Conservation (phyloP, 1,140 invertebrate species). For the Marisa cornuarietis region DNA sequence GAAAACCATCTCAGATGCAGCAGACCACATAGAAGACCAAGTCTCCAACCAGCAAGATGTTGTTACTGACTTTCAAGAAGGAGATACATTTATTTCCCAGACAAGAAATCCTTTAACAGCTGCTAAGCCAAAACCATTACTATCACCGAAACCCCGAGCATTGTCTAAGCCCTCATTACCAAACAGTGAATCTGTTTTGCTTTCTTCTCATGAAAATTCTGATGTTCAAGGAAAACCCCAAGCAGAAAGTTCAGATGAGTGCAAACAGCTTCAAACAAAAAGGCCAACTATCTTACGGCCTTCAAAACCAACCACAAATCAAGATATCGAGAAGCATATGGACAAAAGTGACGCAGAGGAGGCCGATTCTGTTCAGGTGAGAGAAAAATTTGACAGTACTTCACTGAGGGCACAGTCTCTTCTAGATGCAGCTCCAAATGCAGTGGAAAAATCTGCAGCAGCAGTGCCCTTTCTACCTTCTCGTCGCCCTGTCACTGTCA, state of each 20-base stretch:
- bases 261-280: constrained; percentile 8
- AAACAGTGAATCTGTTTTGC: not conserved
- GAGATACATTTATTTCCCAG: constrained; percentile 1
- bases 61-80: not conserved
- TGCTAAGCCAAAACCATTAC: constrained; percentile 36
- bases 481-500: constrained; percentile 22
- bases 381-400: not conserved
- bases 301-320: constrained; percentile 24
- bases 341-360: not conserved
- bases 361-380: constrained; percentile 15
- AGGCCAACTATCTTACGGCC: constrained; percentile 36
- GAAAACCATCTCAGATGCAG: not conserved
- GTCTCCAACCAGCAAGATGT: too few species aligned
- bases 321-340: not conserved
- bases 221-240: not conserved
- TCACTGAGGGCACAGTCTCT: constrained; percentile 8
- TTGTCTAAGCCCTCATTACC: constrained; percentile 7
- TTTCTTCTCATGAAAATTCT: not conserved
- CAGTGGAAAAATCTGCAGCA: not conserved
- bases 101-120: constrained; percentile 20
- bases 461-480: constrained; percentile 2
- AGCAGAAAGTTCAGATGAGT: not conserved
- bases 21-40: not conserved
- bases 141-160: constrained; percentile 31
- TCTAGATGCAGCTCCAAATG: not conserved